phyloP scores from a whole-genome alignment of 2,888 invertebrate species.

The Lysandra coridon region DNA sequence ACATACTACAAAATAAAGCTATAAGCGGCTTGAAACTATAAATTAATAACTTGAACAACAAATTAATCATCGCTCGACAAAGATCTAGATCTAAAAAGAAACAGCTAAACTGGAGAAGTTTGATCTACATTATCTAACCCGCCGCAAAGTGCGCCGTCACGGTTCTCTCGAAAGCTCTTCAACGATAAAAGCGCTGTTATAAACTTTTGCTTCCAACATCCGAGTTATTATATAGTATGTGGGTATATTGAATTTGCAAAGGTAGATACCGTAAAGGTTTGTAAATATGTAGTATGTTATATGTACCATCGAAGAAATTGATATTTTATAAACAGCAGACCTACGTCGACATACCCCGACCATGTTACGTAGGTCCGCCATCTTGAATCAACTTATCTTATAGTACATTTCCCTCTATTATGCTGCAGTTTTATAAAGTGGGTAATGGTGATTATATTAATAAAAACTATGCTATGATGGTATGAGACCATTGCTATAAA shows the following conservation, averaged over 20 bases:
- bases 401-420: background rate
- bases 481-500: background rate
- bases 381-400: too few species aligned
- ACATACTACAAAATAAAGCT: background rate
- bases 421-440: background rate
- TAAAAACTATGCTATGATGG: too few species aligned
- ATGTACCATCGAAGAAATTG: background rate
- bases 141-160: background rate
- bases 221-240: background rate
- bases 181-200: background rate
- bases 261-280: background rate
- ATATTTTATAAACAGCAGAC: background rate
- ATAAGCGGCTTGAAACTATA: background rate
- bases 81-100: slow-evolving; percentile 1
- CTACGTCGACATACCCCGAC: too few species aligned
- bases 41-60: background rate
- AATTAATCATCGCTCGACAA: background rate
- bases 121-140: background rate
- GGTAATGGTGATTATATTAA: too few species aligned
- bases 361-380: too few species aligned
- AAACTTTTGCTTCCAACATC: background rate
- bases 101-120: background rate
- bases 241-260: background rate
- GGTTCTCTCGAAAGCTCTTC: background rate
- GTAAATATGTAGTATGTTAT: background rate